Base-by-base conservation (phyloP, 2,888 invertebrate genomes). In the Drosophila neutralis region DNA sequence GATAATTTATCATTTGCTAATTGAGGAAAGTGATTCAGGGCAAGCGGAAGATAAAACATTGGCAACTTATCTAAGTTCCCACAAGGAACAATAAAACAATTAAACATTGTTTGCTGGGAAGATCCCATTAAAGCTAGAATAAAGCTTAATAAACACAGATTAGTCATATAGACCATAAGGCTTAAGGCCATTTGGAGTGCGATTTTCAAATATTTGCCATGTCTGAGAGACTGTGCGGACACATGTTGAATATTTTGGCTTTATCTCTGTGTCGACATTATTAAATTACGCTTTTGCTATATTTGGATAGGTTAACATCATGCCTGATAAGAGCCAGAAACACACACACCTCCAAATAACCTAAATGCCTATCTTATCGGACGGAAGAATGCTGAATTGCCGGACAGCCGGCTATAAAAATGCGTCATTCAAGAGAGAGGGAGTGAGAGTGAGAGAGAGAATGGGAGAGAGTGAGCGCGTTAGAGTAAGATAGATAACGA, bases 251-350 rank as follows among this genome's bases (percentile, higher is more conserved):
- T 40, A 33, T 65, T 42, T 51, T 58, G 29, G 35, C 67, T 29
- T 69, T 84, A 78, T 80, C 76, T 74, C 24, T 4, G 4, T 27
- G 48, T 0, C 15, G 11, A 49, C 53, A 56, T 81, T 79, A 85
- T 85, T 77, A 74, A 86, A 85, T 87, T 85, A 88, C 83, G 72
- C 52, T 73, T 69, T 51, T 79, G 71, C 77, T 87, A 85, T 82
- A 80, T 85, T 83, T 87, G 82, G 83, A 66, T 74, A 51, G 75
- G 85, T 82, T 85, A 87, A 80, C 86, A 69, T 73, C 77, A 79
- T 68, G 59, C 52, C 53, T 49, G 80, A 82, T 81, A 80, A 63
- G 62, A 58, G 54, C 21, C 10, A 40, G 10, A 21, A 56, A 33
- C n/a, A 49, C 21, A 24, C 21, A 53, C 31, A 42, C 35, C 24